Base-by-base conservation (phyloP, 2,113 vertebrate genomes). In the Xenopus laevis region DNA sequence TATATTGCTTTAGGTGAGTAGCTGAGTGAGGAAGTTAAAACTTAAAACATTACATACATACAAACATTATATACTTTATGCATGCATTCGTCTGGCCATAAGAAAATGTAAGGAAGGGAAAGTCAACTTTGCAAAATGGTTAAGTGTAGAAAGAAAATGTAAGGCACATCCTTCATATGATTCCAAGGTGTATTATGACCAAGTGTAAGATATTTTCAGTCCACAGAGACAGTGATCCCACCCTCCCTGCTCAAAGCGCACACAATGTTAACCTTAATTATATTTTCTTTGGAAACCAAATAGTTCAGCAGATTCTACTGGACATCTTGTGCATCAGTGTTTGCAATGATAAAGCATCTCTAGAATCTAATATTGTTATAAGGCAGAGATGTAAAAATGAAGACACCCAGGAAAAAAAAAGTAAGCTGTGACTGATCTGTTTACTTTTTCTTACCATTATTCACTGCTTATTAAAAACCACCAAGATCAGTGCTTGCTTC, bases 391-490 rank as follows among this genome's bases (percentile, higher is more conserved):
- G 70, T 69, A 59, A 30, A 68, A 68, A 76, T 53, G 17, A 55
- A 55, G 65, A 71, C 79, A 15, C 73, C 64, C 61, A 47, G 80
- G 80, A 78, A 80, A 79, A 81, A 81, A 76, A 71, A 72, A 81
- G 79, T 71, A 79, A 84, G 79, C 79, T 73, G 79, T 82, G 69
- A 77, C 55, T 79, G 79, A 60, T 81, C 82, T 84, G 82, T 84
- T 82, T 81, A 84, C 81, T 82, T 71, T 71, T 62, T 73, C 80
- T 13, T 52, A 21, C 65, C 50, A 65, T 72, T 65, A 55, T 53
- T 65, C 30, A 65, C 40, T 63, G 40, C 4, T 63, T 47, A 17
- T 16, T 33, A 27, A 72, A 52, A 53, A 16, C 47, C 47, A 50
- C 47, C 10, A 10, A 50, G 11, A 9, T 40, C 8, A 40, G 33